These are phyloP conservation scores for Crocallis elinguaria DNA, from an alignment of 2,888 invertebrate genomes.

Conservation along the genomic window DNA sequence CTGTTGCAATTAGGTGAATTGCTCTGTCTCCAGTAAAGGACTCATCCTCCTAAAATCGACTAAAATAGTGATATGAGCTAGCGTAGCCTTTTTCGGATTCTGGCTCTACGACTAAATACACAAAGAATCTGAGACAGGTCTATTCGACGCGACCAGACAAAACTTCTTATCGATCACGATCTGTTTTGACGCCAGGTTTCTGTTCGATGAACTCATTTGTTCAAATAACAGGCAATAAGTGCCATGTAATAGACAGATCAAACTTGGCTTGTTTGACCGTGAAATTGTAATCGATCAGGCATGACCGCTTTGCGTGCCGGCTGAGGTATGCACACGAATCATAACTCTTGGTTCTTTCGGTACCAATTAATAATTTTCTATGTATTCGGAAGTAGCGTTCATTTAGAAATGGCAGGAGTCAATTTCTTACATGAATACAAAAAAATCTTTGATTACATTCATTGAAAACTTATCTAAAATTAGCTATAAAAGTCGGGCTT, in stretches of 20 bases:
- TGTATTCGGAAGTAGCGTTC: not conserved
- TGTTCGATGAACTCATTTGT: constrained; percentile 67
- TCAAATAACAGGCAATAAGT: constrained; percentile 58
- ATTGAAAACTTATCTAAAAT: too few species aligned
- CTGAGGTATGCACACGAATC: constrained; percentile 54
- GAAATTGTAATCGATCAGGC: constrained; percentile 73
- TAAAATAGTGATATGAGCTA: too few species aligned
- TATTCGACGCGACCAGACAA: not conserved
- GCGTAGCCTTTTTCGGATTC: too few species aligned
- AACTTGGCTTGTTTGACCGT: constrained; percentile 75
- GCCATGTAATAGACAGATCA: constrained; percentile 68
- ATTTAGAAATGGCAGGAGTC: not conserved
- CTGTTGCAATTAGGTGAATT: constrained; percentile 18
- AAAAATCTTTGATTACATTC: not conserved
- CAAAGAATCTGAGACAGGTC: too few species aligned
- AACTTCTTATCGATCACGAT: constrained; percentile 11
- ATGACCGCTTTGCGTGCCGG: constrained; percentile 66
- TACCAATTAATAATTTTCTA: constrained; percentile 11
- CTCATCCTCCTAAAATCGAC: too few species aligned
- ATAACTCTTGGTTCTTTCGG: constrained; percentile 15
- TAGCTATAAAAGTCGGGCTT: too few species aligned
- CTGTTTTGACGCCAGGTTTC: constrained; percentile 34
- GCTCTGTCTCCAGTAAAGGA: too few species aligned
- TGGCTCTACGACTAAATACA: too few species aligned
- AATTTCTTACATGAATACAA: not conserved